Evolutionary conservation across 1,140 invertebrate species (phyloP), one percentile per base, ranked within the genome.

Genomic region (Pristionchus pacificus): DNA sequence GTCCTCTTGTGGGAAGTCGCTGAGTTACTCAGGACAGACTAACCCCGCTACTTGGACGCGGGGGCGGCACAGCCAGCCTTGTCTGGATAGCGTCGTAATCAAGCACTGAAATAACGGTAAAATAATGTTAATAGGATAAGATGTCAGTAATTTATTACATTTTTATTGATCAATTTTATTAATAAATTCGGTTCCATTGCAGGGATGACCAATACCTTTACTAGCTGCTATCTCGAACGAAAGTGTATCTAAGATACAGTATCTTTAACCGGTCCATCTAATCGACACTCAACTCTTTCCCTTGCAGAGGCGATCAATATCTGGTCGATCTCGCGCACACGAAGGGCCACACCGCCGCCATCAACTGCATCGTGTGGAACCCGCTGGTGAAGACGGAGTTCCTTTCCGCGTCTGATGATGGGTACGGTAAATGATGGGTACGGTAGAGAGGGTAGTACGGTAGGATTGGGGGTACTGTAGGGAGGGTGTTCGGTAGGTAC

Each of bases 361-460:
- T 98, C 6, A 95, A 94, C 77, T 88, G 88, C 75, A 95, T 95
- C 0, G 90, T 89, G 78, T 99, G 94, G 93, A 93, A 97, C 88
- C 95, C 96, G 0, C 90, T 91, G 72, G 88, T 89, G 0, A 90
- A 91, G 76, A 91, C 94, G 79, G 93, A 97, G 84, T 99, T 98
- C 85, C 84, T 98, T 70, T 98, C 95, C 0, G 93, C 92, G 77
- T 91, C 93, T 0, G 89, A 93, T 79, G 96, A 99, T 85, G 91
- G 88, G 84, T 88, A 79, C 25, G 13, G 19, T 27, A 28, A 32
- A 69, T 74, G 75, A 14, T 67, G 19, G n/a, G 0, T 3, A n/a
- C n/a, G n/a, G n/a, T n/a, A n/a, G n/a, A n/a, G n/a, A n/a, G n/a
- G n/a, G n/a, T n/a, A 65, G 31, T 25, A 1, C 25, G n/a, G 24